Base-by-base conservation (phyloP, 2,888 invertebrate genomes). In the Geophilus truncorum region DNA sequence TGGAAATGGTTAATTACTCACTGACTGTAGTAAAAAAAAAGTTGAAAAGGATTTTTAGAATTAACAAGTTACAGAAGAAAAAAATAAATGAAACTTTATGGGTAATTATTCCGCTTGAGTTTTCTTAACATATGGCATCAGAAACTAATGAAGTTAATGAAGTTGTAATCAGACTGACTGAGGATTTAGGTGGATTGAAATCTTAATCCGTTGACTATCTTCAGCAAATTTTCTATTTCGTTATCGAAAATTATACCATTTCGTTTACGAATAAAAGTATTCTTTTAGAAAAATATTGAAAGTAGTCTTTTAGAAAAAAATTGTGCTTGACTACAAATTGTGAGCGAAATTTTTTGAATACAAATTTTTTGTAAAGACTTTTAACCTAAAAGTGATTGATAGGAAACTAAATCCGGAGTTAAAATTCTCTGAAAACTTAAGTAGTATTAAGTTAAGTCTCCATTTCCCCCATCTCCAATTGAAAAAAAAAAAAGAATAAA, bases 51-150 rank as follows among this genome's bases (percentile, higher is more conserved):
- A 25, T 70, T 28, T 28, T 23, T 28, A 70, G 28, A 70, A 25
- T 28, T 28, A 70, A 70, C 1, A 70, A 70, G 6, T 23, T 70
- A 28, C 25, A 70, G 25, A 70, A 70, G 12, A 15, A 70, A 70
- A 70, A 70, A 70, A 70, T 70, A 70, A 70, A 70, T 70, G 25
- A 70, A 70, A 70, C 70, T 70, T 70, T 70, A 70, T 70, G 70
- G 70, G 12, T 70, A 70, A 70, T 70, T 70, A 70, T 70, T 70
- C 70, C 28, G 28, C 70, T 70, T 25, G 70, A 25, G 70, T 25
- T 70, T 70, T 28, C 70, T 70, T 28, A 15, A 70, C 25, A 70
- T 15, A 70, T 70, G 28, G 70, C 70, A 70, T 28, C 28, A 28
- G 70, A 70, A 70, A 70, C 28, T 70, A 70, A 70, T 70, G 70